These are phyloP conservation scores for Mormoops blainvillei DNA, from an alignment of 2,113 vertebrate genomes.

Conservation along the genomic window DNA sequence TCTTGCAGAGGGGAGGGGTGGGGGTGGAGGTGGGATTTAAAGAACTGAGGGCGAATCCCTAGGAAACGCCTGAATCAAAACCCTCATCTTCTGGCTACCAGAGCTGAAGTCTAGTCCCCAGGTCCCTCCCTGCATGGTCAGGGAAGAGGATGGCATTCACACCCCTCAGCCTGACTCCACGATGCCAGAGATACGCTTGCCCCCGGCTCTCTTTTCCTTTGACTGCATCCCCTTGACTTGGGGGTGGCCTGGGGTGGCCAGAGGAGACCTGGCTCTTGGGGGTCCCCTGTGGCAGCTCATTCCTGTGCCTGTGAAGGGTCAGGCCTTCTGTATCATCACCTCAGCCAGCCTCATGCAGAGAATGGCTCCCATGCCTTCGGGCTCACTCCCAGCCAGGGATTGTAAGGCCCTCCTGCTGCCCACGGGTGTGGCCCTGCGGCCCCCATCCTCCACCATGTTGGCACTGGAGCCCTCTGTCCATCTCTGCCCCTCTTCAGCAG, in stretches of 20 bases:
- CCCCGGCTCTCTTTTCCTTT: not conserved
- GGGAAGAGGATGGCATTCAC: not conserved
- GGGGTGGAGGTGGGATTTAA: not conserved
- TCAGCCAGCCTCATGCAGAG: not conserved
- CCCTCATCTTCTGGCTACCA: not conserved
- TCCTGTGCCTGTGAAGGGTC: not conserved
- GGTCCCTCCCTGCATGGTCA: not conserved
- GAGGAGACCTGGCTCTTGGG: not conserved
- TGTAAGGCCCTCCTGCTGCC: not conserved
- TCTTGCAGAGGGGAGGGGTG: not conserved
- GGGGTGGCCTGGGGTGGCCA: not conserved
- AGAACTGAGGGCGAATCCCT: not conserved
- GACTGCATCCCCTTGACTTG: not conserved
- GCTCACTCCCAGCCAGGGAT: not conserved
- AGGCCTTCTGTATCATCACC: not conserved
- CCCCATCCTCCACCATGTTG: not conserved
- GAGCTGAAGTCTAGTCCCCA: not conserved
- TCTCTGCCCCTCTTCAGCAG: not conserved
- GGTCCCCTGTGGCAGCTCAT: not conserved
- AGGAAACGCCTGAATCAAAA: not conserved
- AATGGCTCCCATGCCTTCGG: not conserved
- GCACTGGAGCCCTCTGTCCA: not conserved
- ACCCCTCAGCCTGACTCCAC: not conserved
- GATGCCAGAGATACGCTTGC: not conserved
- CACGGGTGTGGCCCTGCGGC: not conserved